Percentiles rank a stretch among this genome's conserved stretches.
These are phyloP conservation scores for Alethe diademata DNA, from an alignment of 2,113 vertebrate species.

Conservation along the genomic window DNA sequence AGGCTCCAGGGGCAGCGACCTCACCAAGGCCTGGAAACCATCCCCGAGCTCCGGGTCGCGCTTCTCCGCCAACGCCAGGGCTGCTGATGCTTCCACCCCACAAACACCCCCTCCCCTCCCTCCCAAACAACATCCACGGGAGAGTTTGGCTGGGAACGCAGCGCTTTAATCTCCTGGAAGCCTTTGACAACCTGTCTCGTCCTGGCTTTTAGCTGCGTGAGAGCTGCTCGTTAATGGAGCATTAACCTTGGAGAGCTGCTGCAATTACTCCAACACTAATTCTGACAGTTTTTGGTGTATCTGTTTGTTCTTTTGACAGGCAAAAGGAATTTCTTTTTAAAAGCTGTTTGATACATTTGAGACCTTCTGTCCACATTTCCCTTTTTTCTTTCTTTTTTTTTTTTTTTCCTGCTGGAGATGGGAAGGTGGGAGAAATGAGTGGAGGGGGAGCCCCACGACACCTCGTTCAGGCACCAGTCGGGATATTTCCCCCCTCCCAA, in stretches of 20 bases:
- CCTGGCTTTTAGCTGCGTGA: constrained; percentile 66
- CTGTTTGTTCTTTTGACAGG: constrained; percentile 58
- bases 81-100: neutral
- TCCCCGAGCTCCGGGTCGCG: rapidly evolving
- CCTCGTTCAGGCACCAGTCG: neutral
- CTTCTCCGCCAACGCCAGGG: neutral
- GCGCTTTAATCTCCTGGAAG: constrained; percentile 72
- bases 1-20: neutral
- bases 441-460: neutral
- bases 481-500: neutral
- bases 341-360: constrained; percentile 69
- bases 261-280: constrained; percentile 67
- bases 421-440: neutral
- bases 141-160: constrained; percentile 56
- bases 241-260: constrained; percentile 73
- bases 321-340: constrained; percentile 47
- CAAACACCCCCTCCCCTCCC: constrained; percentile 1
- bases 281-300: constrained; percentile 45
- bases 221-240: constrained; percentile 67
- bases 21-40: neutral
- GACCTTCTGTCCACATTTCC: constrained; percentile 41
- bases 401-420: neutral
- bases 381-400: neutral
- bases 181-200: constrained; percentile 75
- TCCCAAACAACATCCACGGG: constrained; percentile 42